Evolutionary conservation across 2,888 invertebrate species (phyloP), one percentile per base, ranked within the genome.

Genomic region (Frankliniella fusca): DNA sequence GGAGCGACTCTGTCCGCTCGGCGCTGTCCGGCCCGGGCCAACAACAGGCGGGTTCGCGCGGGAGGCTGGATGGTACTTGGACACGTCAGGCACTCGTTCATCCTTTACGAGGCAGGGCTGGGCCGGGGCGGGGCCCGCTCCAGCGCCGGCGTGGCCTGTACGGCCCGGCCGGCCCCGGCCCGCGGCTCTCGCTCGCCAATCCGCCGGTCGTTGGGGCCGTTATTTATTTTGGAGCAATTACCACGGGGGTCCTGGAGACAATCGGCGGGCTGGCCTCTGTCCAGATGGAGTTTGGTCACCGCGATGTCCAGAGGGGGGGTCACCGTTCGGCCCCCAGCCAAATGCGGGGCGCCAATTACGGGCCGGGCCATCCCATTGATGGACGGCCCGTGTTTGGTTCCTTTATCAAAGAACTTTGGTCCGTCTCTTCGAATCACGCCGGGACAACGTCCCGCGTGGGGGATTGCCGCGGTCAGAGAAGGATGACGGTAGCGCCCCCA

Each of bases 211-310:
- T 61, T 61, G 18, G 61, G 38, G 61, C 70, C 70, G 70, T 76
- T 76, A 76, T 76, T 76, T 76, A 76, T 76, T 76, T 76, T 76
- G 70, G 70, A 27, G 27, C 70, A 76, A 76, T 76, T 76, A 76
- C 70, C n/a, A 23, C 70, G 27, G 70, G 15, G 20, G 61, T 18
- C 20, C 61, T n/a, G 27, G 70, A 76, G 70, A 76, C 70, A 76
- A 76, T 76, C 70, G 70, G 23, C 70, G 27, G 7, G 70, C 70
- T 76, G 70, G 70, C 70, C 70, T 8, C 12, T 76, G 70, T 76
- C 70, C 70, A 76, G 70, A 76, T 76, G 70, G 70, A 76, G 70
- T 76, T 76, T 76, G 70, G 70, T 76, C 70, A 76, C 70, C 27
- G 23, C 23, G 23, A 23, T n/a, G 70, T n/a, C 70, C 70, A 23